Percentiles rank a stretch among this genome's conserved stretches.
Evolutionary conservation across 92 coral and sea anemone species (phyloP).

Genomic region (Pocillopora meandrina): DNA sequence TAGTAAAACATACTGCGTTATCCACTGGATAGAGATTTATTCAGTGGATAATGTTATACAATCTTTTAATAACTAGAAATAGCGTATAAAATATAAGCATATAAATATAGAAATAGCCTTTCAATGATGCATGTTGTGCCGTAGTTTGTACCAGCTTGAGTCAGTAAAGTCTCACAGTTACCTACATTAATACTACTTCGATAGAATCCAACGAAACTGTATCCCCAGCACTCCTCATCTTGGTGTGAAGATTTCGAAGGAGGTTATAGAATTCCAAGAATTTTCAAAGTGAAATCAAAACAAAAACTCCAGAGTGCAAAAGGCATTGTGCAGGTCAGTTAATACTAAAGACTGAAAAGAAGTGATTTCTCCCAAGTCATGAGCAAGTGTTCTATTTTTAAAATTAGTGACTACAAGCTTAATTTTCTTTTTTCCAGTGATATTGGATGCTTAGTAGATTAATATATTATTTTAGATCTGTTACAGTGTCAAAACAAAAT

Average conservation of each 20-base stretch:
- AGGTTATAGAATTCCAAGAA: constrained; percentile 72
- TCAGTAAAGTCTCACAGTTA: neutral
- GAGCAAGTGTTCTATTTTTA: neutral
- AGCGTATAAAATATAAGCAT: too few species aligned
- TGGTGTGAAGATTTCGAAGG: constrained; percentile 84
- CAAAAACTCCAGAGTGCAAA: constrained; percentile 74
- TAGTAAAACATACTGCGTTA: too few species aligned
- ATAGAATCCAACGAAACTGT: constrained; percentile 68
- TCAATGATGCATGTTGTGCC: too few species aligned
- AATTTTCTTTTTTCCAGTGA: too few species aligned
- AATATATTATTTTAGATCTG: too few species aligned
- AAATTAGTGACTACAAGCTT: too few species aligned
- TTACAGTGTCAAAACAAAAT: too few species aligned
- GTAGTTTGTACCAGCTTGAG: neutral
- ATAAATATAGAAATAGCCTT: too few species aligned
- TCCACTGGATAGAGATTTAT: too few species aligned
- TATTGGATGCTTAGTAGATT: too few species aligned
- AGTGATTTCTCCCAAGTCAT: neutral
- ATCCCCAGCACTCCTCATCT: constrained; percentile 78
- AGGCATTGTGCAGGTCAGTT: constrained; percentile 68
- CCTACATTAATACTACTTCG: neutral
- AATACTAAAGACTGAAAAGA: neutral
- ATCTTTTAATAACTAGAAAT: too few species aligned
- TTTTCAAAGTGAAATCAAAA: constrained; percentile 60
- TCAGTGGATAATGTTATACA: too few species aligned